phyloP scores from a whole-genome alignment of 2,113 vertebrate species.

The Oncorhynchus keta region DNA sequence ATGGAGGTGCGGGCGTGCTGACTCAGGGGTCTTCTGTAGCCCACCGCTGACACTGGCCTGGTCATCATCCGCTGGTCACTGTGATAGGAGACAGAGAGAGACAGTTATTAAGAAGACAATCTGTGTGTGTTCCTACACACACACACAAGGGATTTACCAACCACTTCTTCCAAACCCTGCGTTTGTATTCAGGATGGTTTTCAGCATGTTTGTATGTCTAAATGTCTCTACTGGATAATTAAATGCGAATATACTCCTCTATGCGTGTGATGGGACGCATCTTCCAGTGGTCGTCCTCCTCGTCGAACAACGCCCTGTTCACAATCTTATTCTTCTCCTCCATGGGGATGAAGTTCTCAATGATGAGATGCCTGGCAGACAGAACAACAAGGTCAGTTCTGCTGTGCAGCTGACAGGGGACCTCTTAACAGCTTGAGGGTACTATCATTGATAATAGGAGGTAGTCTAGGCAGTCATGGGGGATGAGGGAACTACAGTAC shows the following conservation, averaged over 20 bases:
- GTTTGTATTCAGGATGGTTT: too few species aligned
- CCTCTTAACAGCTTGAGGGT: too few species aligned
- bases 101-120: not conserved
- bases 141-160: too few species aligned
- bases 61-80: slow-evolving; percentile 97
- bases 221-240: too few species aligned
- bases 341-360: slow-evolving; percentile 95
- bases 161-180: too few species aligned
- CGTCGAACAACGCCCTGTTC: slow-evolving; percentile 88
- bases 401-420: too few species aligned
- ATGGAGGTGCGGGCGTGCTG: slow-evolving; percentile 85
- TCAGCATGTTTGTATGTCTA: too few species aligned
- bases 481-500: too few species aligned
- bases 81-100: not conserved
- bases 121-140: too few species aligned
- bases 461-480: too few species aligned
- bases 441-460: too few species aligned
- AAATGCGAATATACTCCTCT: slow-evolving; percentile 80
- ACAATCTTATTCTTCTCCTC: slow-evolving; percentile 95
- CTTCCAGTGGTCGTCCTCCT: slow-evolving; percentile 96
- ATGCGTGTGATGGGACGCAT: slow-evolving; percentile 90
- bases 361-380: slow-evolving; percentile 61
- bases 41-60: slow-evolving; percentile 88
- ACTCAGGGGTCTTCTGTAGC: slow-evolving; percentile 89
- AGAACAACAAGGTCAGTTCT: not conserved